phyloP scores from a whole-genome alignment of 2,113 vertebrate genomes.

The Hydrolagus affinis region DNA sequence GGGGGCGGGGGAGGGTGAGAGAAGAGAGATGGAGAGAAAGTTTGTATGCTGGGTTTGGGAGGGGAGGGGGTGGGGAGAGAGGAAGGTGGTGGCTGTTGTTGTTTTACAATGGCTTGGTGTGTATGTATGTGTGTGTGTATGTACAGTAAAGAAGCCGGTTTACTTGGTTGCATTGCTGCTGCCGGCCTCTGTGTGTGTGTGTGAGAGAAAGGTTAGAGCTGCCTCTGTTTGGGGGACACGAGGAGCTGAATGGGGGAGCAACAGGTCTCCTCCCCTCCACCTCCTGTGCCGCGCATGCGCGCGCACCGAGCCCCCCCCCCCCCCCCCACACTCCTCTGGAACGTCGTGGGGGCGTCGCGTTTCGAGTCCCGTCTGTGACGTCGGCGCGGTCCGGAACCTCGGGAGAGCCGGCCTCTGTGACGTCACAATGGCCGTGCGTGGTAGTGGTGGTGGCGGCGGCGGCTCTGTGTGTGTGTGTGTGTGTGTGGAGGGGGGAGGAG shows the following conservation, averaged over 20 bases:
- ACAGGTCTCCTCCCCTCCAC: background rate
- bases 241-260: background rate
- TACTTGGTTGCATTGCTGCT: background rate
- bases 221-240: too few relatives aligned
- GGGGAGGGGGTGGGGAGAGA: background rate
- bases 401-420: constrained; percentile 40
- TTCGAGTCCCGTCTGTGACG: background rate
- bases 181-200: background rate
- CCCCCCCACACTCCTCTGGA: background rate
- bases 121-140: background rate
- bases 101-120: background rate
- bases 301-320: background rate
- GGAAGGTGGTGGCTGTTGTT: background rate
- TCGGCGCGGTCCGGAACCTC: constrained; percentile 24
- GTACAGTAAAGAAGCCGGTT: background rate
- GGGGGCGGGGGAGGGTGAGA: too few relatives aligned
- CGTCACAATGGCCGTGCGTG: constrained; percentile 48
- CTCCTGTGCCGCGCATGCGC: background rate
- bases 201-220: too few relatives aligned
- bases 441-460: background rate
- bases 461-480: background rate
- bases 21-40: too few relatives aligned
- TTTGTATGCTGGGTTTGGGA: background rate
- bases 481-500: constrained; percentile 34
- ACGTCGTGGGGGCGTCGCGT: constrained; percentile 3